Conservation (phyloP, 2,797 vertebrate species). For the Sebastes minor region DNA sequence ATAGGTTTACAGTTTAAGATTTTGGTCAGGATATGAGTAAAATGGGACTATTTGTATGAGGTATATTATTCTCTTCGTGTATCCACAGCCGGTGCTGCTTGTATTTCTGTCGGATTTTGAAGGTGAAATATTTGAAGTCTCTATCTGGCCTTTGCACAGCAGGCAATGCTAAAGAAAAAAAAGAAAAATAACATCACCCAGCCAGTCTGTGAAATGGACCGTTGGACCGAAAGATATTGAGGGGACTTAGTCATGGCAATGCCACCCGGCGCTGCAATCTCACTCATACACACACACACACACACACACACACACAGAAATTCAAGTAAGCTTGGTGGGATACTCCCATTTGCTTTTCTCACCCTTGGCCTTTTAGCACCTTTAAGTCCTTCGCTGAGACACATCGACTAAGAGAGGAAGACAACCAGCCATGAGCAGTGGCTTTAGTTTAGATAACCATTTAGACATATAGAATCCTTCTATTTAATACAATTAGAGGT, state of each 20-base stretch:
- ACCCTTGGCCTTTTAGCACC: conserved; percentile 38
- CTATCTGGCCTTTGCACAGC: background rate
- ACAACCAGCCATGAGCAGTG: background rate
- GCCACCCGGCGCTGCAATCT: conserved; percentile 1
- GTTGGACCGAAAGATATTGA: conserved; percentile 16
- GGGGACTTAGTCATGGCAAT: background rate
- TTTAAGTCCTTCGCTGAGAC: conserved; percentile 1
- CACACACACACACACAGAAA: conserved; percentile 22
- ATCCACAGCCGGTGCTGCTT: background rate
- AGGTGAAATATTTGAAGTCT: background rate
- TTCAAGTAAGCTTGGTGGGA: conserved; percentile 38
- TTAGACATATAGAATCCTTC: background rate
- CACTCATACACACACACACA: background rate
- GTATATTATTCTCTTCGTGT: background rate
- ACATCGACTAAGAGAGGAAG: background rate
- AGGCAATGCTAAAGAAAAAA: background rate
- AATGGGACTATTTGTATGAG: background rate
- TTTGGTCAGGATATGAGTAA: background rate
- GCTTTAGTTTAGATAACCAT: background rate
- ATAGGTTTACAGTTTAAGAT: background rate
- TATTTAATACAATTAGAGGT: background rate
- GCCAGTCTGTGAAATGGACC: conserved; percentile 16
- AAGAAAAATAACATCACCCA: background rate
- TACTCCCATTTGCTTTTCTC: conserved; percentile 24
- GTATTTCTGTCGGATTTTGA: background rate